phyloP scores from a whole-genome alignment of 2,888 invertebrate species.

The Leucophenga maculata region DNA sequence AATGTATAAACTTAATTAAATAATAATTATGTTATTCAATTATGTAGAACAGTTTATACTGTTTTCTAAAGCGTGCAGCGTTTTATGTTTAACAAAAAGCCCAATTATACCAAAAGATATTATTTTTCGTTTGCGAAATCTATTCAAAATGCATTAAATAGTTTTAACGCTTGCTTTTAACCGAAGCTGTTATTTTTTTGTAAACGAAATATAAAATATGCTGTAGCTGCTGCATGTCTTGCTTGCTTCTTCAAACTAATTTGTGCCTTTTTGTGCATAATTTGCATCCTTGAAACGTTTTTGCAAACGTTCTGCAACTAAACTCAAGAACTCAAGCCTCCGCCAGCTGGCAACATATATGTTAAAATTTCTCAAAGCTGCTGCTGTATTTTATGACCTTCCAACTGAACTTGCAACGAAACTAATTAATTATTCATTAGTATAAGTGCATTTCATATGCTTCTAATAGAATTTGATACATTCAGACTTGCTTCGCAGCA shows the following conservation, averaged over 20 bases:
- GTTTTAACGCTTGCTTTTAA: background rate
- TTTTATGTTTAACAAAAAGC: too few species aligned
- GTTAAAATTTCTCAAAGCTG: background rate
- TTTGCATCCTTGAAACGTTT: slow-evolving; percentile 8
- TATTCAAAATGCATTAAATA: background rate
- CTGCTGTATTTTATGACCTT: background rate
- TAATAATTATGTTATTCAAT: too few species aligned
- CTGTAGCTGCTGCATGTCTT: background rate
- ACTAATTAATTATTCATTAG: slow-evolving; percentile 19
- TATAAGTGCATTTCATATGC: slow-evolving; percentile 7
- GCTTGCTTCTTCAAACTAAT: background rate
- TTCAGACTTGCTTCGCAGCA: background rate
- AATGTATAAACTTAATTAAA: too few species aligned
- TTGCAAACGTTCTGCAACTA: background rate
- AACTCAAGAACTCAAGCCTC: background rate
- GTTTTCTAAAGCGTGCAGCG: too few species aligned
- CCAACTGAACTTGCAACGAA: background rate
- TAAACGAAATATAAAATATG: background rate
- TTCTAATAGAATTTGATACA: background rate
- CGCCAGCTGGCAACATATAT: background rate
- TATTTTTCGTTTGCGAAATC: background rate
- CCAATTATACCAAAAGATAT: too few species aligned
- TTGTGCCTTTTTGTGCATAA: slow-evolving; percentile 10
- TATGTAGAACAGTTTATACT: too few species aligned
- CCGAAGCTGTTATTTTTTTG: background rate